These are phyloP conservation scores for Nymphicus hollandicus DNA, from an alignment of 2,113 vertebrate species.

Conservation along the genomic window DNA sequence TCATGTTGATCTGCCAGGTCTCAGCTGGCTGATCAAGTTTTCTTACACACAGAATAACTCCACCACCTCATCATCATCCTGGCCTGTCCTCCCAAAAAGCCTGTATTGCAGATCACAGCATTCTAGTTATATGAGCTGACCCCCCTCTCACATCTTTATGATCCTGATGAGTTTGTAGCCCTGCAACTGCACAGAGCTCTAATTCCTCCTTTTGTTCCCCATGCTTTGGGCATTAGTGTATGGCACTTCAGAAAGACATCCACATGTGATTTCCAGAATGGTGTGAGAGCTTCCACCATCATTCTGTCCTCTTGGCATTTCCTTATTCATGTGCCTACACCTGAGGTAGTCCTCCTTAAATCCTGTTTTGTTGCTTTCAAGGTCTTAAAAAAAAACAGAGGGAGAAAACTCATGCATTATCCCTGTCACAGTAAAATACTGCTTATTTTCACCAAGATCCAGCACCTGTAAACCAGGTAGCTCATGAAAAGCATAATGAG, in stretches of 20 bases:
- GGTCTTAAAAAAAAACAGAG: not conserved
- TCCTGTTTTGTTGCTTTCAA: not conserved
- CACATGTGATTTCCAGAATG: not conserved
- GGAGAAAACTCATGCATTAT: constrained; percentile 75
- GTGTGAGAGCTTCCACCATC: not conserved
- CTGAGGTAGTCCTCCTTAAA: not conserved
- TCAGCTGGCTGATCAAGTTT: not conserved
- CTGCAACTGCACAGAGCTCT: not conserved
- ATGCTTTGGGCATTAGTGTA: not conserved
- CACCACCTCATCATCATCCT: not conserved
- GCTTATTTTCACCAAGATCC: constrained; percentile 76
- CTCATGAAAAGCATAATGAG: constrained; percentile 72
- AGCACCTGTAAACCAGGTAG: constrained; percentile 69
- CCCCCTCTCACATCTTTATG: not conserved
- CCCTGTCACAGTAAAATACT: constrained; percentile 78
- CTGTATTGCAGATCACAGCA: not conserved
- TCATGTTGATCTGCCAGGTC: not conserved
- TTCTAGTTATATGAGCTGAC: not conserved
- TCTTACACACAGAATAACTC: not conserved
- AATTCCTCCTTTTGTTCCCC: not conserved
- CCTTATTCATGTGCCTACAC: not conserved
- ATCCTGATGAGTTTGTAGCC: not conserved
- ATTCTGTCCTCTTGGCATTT: not conserved
- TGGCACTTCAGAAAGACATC: not conserved
- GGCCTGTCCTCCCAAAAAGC: not conserved